A percentile compares a stretch with the other conserved stretches of the same genome.
phyloP scores from a whole-genome alignment of 2,797 vertebrate genomes.

The Scomberomorus guttatus region DNA sequence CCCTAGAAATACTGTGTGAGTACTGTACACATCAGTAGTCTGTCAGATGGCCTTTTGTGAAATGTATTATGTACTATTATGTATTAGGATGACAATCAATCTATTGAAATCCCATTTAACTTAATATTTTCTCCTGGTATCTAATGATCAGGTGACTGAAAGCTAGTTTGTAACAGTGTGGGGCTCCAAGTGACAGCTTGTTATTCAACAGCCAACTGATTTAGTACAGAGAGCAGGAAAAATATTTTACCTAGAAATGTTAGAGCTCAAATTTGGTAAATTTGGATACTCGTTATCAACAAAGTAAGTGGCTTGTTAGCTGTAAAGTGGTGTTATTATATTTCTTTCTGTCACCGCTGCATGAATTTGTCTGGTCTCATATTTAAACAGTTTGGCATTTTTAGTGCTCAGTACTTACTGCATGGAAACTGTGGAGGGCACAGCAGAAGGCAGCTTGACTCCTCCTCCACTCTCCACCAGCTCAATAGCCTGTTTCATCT shows the following conservation, averaged over 20 bases:
- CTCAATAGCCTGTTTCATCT: slow-evolving; percentile 99
- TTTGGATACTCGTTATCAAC: neutral
- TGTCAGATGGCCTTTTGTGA: neutral
- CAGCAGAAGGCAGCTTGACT: slow-evolving; percentile 89
- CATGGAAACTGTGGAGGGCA: slow-evolving; percentile 97
- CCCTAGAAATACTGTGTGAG: neutral
- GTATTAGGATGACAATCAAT: neutral
- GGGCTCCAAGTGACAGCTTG: neutral
- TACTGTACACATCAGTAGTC: neutral
- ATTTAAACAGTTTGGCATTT: neutral
- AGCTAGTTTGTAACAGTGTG: neutral
- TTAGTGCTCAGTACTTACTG: slow-evolving; percentile 88
- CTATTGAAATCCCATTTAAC: neutral
- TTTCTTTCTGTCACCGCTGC: neutral
- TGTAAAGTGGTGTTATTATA: neutral
- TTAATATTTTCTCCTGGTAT: neutral
- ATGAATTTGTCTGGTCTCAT: neutral
- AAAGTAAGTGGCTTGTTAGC: neutral
- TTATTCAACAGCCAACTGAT: neutral
- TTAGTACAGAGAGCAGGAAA: too few relatives aligned
- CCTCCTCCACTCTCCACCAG: slow-evolving; percentile 95
- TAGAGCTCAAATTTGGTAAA: too few relatives aligned
- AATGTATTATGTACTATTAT: neutral
- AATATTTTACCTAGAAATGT: too few relatives aligned
- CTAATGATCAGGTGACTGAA: neutral